Base-by-base conservation (phyloP, 2,888 invertebrate genomes). In the Meiosimyza platycephala region DNA sequence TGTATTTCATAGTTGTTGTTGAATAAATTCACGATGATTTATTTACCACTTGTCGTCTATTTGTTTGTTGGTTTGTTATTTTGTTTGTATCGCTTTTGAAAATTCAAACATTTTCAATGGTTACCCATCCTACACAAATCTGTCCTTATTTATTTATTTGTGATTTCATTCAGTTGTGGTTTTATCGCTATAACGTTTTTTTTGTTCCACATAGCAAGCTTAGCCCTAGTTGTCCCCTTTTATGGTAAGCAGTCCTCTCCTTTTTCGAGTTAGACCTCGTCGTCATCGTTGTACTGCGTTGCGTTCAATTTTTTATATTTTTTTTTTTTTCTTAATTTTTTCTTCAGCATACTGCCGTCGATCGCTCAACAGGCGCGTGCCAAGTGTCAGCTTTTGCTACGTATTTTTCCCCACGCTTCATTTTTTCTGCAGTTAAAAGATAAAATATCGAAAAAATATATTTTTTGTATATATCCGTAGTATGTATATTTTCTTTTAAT, bases 331-430 rank as follows among this genome's bases (percentile, higher is more conserved):
- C 57, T 66, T 55, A 71, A 74, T 75, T 72, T 60, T 75, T 72
- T 65, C 70, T 72, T 47, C 65, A 28, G 57, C 59, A 59, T 47
- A 57, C 59, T 47, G 47, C 50, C 57, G 52, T 6, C 28, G 28
- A 52, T 54, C 66, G 73, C 62, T 76, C 65, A 59, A 50, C 71
- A 76, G 78, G 75, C 79, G 79, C 79, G 78, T 79, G 79, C 79
- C 79, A 76, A 75, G 72, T 77, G 78, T 78, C 77, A 77, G 72
- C 75, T 74, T 73, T 67, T 73, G 71, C 74, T 72, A 72, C 71
- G 40, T 73, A 54, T 64, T 72, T 76, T 71, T 75, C 78, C 78
- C 79, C 78, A 78, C 79, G 76, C 79, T 76, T 69, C 72, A 74
- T 73, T 66, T 72, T 75, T 73, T 70, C 59, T 75, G 63, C 73